Base-by-base conservation (phyloP, 2,797 vertebrate genomes). In the Hippocampus kuda region DNA sequence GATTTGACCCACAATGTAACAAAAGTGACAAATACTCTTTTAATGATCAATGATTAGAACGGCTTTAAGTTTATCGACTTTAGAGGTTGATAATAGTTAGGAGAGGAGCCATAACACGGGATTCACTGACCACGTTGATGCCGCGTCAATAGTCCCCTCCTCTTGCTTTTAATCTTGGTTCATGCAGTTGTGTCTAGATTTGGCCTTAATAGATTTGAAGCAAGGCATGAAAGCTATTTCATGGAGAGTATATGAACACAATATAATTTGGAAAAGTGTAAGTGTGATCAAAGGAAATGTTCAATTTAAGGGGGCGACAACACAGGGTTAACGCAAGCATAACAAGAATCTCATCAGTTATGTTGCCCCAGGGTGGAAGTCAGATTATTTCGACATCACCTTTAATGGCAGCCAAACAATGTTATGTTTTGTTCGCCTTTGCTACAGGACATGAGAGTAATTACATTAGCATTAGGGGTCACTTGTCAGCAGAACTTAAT, bases 401-500 rank as follows among this genome's bases (percentile, higher is more conserved):
- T 67, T 57, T 26, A 57, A 41, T 56, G 51, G 53, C 66, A 42
- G 22, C 38, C n/a, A 67, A 67, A 42, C 30, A 42, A 57, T 44
- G 27, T 22, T 67, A 30, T 34, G 34, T 38, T 56, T 65, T 44
- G 62, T 46, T 65, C 12, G 62, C 16, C 48, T 69, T 69, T 69
- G 30, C 56, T 68, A 69, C 46, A 51, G 42, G 60, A 53, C 30
- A 63, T 65, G 20, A 8, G 60, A 63, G 53, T 69, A 51, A 53
- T 51, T 49, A 22, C 60, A 62, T 22, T 42, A 44, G 13, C 30
- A 30, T 22, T 34, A 49, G 20, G 30, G 57, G 68, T 51, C 46
- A 44, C 54, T 42, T 24, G 68, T 46, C 59, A 69, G 16, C n/a
- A 62, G 60, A 69, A 24, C 15, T 49, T 41, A 26, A 41, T 49